Evolutionary conservation across 1,140 invertebrate genomes (phyloP).

Genomic region (Armadillidium nasatum): DNA sequence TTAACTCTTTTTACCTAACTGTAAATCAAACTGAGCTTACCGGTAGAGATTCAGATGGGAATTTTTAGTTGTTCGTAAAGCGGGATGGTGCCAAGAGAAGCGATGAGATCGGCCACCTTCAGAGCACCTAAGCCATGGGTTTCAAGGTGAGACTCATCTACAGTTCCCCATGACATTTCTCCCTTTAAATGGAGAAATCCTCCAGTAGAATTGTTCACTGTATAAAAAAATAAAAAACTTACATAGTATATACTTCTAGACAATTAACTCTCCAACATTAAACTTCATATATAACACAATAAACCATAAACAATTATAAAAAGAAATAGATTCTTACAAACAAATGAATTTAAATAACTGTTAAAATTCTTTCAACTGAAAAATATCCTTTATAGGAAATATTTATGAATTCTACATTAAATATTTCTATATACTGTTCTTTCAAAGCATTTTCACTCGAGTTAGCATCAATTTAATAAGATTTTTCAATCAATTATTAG

Average conservation of each 20-base stretch:
- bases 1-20: background rate
- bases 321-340: too few relatives aligned
- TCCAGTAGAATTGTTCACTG: conserved; percentile 23
- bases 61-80: conserved; percentile 33
- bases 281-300: too few relatives aligned
- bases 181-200: conserved; percentile 30
- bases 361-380: too few relatives aligned
- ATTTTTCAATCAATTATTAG: background rate
- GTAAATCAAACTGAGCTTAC: conserved; percentile 20
- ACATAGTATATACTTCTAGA: too few relatives aligned
- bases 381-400: too few relatives aligned
- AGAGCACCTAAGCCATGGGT: conserved; percentile 33
- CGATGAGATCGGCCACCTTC: conserved; percentile 31
- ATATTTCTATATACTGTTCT: too few relatives aligned
- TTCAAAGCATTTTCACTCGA: too few relatives aligned
- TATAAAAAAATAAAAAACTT: background rate
- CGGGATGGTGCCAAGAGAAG: conserved; percentile 31
- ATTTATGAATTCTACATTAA: too few relatives aligned
- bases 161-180: conserved; percentile 26
- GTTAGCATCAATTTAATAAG: background rate
- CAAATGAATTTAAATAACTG: too few relatives aligned
- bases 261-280: too few relatives aligned
- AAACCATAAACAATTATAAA: too few relatives aligned
- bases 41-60: conserved; percentile 31
- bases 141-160: conserved; percentile 21